A percentile compares a stretch with the other conserved stretches of the same genome.
Evolutionary conservation across 2,113 vertebrate species (phyloP).

Genomic region (Corythoichthys intestinalis): DNA sequence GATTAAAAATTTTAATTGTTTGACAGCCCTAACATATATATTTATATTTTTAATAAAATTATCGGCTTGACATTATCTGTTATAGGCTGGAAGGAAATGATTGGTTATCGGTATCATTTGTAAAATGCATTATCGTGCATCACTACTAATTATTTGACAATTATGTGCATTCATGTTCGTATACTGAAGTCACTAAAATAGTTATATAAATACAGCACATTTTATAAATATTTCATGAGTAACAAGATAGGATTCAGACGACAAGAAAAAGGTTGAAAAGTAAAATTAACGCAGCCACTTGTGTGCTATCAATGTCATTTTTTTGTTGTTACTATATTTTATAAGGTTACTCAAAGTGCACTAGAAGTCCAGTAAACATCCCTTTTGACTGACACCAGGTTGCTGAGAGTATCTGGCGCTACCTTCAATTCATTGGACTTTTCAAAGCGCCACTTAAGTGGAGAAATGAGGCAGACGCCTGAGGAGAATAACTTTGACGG

Average conservation of each 20-base stretch:
- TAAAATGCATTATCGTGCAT: too few relatives aligned
- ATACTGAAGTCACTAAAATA: not conserved
- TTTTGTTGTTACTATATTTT: conserved; percentile 7
- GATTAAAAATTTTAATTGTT: too few relatives aligned
- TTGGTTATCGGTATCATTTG: too few relatives aligned
- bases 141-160: too few relatives aligned
- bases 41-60: too few relatives aligned
- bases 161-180: too few relatives aligned
- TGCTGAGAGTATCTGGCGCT: conserved; percentile 45
- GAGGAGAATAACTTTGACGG: conserved; percentile 52
- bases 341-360: conserved; percentile 48
- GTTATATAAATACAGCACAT: not conserved
- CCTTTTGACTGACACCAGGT: conserved; percentile 49
- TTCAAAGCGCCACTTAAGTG: conserved; percentile 65
- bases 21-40: too few relatives aligned
- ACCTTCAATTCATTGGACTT: conserved; percentile 51
- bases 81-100: too few relatives aligned
- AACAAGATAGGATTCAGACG: not conserved
- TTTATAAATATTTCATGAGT: not conserved
- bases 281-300: not conserved
- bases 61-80: too few relatives aligned
- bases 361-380: conserved; percentile 51
- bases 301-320: conserved; percentile 48
- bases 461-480: conserved; percentile 59
- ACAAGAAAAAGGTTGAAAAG: not conserved